These are phyloP conservation scores for Notiomystis cincta DNA, from an alignment of 2,113 vertebrate genomes.

Conservation along the genomic window DNA sequence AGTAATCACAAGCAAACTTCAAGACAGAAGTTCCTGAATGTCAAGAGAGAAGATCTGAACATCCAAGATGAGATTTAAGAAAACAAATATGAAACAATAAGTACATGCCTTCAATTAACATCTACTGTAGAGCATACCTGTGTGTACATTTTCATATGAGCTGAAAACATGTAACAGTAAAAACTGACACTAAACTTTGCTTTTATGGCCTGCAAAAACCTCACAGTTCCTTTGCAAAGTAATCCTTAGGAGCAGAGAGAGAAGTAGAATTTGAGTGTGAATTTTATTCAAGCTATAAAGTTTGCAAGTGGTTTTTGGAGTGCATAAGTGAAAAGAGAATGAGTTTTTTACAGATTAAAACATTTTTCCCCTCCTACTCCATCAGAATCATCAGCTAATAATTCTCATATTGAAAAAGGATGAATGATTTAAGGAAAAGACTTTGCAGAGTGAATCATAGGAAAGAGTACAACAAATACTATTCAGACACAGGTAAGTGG, in stretches of 20 bases:
- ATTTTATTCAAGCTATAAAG: not conserved
- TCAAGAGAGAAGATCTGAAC: not conserved
- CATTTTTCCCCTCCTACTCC: not conserved
- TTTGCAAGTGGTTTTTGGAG: not conserved
- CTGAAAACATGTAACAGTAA: not conserved
- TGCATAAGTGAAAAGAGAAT: not conserved
- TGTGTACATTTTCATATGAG: not conserved
- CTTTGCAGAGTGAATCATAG: not conserved
- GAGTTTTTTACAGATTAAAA: not conserved
- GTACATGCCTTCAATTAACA: not conserved
- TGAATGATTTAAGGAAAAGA: not conserved
- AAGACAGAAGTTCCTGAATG: not conserved
- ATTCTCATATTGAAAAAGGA: not conserved
- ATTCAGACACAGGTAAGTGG: not conserved
- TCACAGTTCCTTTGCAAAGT: not conserved
- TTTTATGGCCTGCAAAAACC: not conserved
- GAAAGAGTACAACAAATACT: not conserved
- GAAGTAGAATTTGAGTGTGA: not conserved
- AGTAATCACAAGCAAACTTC: not conserved
- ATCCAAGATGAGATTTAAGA: not conserved
- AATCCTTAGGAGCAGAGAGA: not conserved
- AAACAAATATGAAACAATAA: not conserved
- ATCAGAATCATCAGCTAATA: not conserved
- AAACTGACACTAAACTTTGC: not conserved
- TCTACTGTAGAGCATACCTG: not conserved